phyloP scores from a whole-genome alignment of 2,888 invertebrate species.

The Clostera curtula region DNA sequence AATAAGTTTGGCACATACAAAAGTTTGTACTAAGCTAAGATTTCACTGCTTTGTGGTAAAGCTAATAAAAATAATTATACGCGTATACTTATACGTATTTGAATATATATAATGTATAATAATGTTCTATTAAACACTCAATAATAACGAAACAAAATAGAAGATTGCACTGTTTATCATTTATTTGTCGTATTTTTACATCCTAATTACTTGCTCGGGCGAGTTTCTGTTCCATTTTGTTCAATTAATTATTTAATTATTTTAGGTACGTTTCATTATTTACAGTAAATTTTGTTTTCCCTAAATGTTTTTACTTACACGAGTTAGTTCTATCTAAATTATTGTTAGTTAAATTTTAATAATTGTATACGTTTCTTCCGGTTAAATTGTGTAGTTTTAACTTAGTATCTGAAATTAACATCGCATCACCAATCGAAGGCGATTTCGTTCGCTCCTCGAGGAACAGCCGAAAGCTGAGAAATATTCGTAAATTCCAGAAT shows the following conservation, averaged over 20 bases:
- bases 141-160: conserved; percentile 50
- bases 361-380: conserved; percentile 40
- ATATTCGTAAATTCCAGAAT: too few species aligned
- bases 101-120: too few species aligned
- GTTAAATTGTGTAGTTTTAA: conserved; percentile 31
- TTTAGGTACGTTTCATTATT: conserved; percentile 50
- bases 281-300: conserved; percentile 54
- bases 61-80: conserved; percentile 62
- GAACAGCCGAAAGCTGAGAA: too few species aligned
- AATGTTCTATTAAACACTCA: conserved; percentile 45
- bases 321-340: conserved; percentile 63
- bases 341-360: conserved; percentile 34
- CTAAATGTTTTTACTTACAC: conserved; percentile 63
- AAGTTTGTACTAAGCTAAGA: conserved; percentile 66
- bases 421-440: conserved; percentile 63
- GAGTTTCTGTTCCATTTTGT: conserved; percentile 71
- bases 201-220: conserved; percentile 67
- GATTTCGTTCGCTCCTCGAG: conserved; percentile 49
- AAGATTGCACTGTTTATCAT: conserved; percentile 63
- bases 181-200: conserved; percentile 45
- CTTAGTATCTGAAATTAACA: conserved; percentile 19
- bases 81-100: conserved; percentile 32
- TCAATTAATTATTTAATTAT: conserved; percentile 52
- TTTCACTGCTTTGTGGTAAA: conserved; percentile 55
- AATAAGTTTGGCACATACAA: conserved; percentile 69